Evolutionary conservation across 2,888 invertebrate species (phyloP), one percentile per base, ranked within the genome.

Genomic region (Oscheius sp.): DNA sequence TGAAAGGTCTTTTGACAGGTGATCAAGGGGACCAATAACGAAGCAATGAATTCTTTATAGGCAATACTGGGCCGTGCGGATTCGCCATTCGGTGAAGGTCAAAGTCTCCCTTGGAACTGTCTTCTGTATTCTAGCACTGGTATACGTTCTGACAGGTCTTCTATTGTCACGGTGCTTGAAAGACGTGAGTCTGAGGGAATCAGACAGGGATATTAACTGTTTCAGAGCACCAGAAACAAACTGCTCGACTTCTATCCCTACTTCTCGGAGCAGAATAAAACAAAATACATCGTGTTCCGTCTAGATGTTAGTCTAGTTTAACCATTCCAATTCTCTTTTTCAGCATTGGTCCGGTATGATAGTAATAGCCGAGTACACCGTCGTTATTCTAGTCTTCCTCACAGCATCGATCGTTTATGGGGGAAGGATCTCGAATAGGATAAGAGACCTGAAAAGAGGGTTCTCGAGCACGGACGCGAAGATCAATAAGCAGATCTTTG

Each of bases 401-500:
- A 37, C 35, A 11, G 35, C 37, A 7, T 29, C 35, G n/a, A 10
- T 63, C 29, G 47, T 48, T 63, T 63, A 21, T 21, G 63, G 63
- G 2, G 1, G 48, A 32, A 5, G 63, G 2, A 47, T 63, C 48
- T 48, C 29, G 48, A 21, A 10, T 7, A n/a, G 63, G 29, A 63
- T 63, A n/a, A n/a, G 29, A 63, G n/a, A 48, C 2, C 63, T 63
- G n/a, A 47, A 47, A 48, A 42, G 33, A 63, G 63, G 63, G 5
- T 63, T 63, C n/a, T 42, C 63, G 7, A 63, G 63, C 29, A 47
- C 47, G 5, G 63, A 63, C n/a, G 47, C 63, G 9, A 50, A 47
- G 5, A 63, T 63, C 48, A 63, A 63, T 47, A 42, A 47, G n/a
- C 63, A 63, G 32, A 48, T 63, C n/a, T 63, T 63, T 37, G 32